Evolutionary conservation across 2,797 vertebrate species (phyloP), one percentile per base, ranked within the genome.

Genomic region (Acanthopagrus latus): DNA sequence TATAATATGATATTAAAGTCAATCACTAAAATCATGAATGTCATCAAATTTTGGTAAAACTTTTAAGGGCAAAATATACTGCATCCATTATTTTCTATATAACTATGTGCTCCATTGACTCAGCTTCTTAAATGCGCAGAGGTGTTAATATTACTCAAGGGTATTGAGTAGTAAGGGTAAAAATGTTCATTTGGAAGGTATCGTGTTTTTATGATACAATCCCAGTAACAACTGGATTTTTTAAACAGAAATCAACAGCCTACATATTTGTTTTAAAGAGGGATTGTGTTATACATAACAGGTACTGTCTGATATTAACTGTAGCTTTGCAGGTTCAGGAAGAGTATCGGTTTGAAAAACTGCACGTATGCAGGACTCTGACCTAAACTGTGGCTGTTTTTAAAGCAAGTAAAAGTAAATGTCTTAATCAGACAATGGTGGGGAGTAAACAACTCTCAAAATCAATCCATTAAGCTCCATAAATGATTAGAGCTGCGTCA

Each of bases 301-400:
- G 9, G 16, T 3, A 0, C 7, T 6, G 23, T 64, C 17, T 0
- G 1, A 47, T 41, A 23, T 25, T 51, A 25, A 33, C 8, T 33
- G 27, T 20, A 7, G 33, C 3, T 66, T 16, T 41, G 25, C 11
- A 0, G 50, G 20, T 68, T 62, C 14, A 41, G 14, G 29, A 3
- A 4, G 1, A 46, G n/a, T 12, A 21, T 1, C 16, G 2, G 16
- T 56, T 57, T 41, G 62, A 41, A 64, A 67, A 74, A 62, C 27
- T 50, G 25, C n/a, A 25, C 52, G 43, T 58, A 63, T 56, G 78
- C 72, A 67, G 44, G 79, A 84, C 55, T 87, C 66, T 55, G 70
- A 73, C 43, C 10, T 43, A 10, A 78, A 74, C 60, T 57, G 44
- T 20, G 54, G 59, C 75, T 68, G 77, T 68, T 13, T 52, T 44